Conservation (phyloP, 2,888 invertebrate species). For the Callinectes sapidus region DNA sequence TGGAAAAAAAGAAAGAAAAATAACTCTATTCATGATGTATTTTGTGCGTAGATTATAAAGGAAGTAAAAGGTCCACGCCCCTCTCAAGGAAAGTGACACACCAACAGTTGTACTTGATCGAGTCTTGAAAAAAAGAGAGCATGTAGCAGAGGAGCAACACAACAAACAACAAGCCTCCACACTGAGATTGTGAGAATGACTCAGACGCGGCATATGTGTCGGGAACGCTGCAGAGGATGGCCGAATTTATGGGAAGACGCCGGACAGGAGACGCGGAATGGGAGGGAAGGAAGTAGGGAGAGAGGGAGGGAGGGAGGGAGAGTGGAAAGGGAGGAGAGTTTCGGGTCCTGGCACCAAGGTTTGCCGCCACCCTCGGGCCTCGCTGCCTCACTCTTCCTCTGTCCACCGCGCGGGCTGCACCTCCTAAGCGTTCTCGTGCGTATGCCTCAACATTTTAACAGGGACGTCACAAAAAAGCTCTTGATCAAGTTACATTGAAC, state of each 20-base stretch:
- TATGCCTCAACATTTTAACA: neutral
- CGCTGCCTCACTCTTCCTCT: neutral
- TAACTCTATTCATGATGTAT: neutral
- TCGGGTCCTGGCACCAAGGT: neutral
- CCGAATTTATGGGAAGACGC: neutral
- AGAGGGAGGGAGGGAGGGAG: neutral
- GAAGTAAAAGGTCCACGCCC: too few relatives aligned
- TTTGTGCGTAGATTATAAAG: neutral
- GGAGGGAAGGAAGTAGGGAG: neutral
- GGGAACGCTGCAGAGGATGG: neutral
- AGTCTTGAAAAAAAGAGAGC: neutral
- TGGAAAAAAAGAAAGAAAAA: neutral
- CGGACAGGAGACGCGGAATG: neutral
- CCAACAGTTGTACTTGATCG: neutral
- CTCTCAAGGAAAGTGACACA: too few relatives aligned
- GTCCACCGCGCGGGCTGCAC: neutral
- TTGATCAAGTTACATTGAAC: too few relatives aligned
- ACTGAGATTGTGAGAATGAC: neutral
- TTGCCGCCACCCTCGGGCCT: neutral
- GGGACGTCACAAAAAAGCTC: too few relatives aligned
- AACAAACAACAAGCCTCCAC: neutral
- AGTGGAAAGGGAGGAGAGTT: neutral
- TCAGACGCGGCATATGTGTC: neutral
- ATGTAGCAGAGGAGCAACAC: neutral
- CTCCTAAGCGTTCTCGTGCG: neutral